Evolutionary conservation across 2,113 vertebrate species (phyloP).

Genomic region (Lophius piscatorius): DNA sequence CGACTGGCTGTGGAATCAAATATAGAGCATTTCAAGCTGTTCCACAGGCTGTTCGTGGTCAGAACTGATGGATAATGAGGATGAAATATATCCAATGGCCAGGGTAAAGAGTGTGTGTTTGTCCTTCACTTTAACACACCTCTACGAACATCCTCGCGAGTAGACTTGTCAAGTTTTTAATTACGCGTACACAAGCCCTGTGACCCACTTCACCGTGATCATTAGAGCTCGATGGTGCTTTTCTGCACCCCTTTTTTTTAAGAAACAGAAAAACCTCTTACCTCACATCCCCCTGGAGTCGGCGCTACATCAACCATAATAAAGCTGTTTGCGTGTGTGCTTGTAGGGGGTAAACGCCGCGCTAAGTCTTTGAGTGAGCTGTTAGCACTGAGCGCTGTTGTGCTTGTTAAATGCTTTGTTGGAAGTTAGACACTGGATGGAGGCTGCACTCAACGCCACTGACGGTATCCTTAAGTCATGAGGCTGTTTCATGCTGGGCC

Average conservation of each 20-base stretch:
- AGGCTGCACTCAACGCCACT: constrained; percentile 47
- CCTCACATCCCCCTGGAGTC: constrained; percentile 38
- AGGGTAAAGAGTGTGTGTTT: constrained; percentile 13
- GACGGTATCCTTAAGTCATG: constrained; percentile 64
- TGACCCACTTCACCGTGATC: constrained; percentile 18
- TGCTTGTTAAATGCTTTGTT: constrained; percentile 74
- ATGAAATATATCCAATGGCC: constrained; percentile 30
- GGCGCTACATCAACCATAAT: constrained; percentile 41
- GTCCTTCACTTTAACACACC: constrained; percentile 32
- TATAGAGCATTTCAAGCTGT: constrained; percentile 32
- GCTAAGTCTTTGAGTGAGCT: constrained; percentile 61
- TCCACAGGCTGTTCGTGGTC: constrained; percentile 36
- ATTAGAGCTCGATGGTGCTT: constrained; percentile 26
- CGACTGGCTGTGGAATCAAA: constrained; percentile 13
- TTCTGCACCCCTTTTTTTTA: constrained; percentile 7
- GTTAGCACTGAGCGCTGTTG: constrained; percentile 56
- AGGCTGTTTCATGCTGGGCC: constrained; percentile 65
- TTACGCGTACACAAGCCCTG: constrained; percentile 53
- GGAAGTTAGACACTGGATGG: constrained; percentile 63
- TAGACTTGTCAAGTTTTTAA: constrained; percentile 61
- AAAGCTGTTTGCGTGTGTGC: constrained; percentile 57
- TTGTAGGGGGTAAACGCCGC: constrained; percentile 47
- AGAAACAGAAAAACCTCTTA: neutral
- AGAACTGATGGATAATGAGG: constrained; percentile 35
- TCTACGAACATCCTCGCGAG: constrained; percentile 20